A percentile compares a stretch with the other conserved stretches of the same genome.
These are phyloP conservation scores for Protophormia terraenovae DNA, from an alignment of 2,888 invertebrate species.

Conservation along the genomic window DNA sequence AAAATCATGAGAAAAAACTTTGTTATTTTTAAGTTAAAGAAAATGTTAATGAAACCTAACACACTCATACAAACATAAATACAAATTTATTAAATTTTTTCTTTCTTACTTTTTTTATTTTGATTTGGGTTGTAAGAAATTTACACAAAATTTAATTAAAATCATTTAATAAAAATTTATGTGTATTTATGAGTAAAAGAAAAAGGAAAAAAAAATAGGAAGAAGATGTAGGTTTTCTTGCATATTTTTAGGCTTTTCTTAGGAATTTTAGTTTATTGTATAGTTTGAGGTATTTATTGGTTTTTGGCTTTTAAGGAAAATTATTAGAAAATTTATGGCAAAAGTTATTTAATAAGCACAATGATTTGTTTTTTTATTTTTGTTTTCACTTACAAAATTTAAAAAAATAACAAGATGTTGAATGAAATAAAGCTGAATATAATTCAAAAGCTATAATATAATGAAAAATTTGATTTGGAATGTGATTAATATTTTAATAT, in stretches of 20 bases:
- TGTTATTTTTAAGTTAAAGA: conserved; percentile 22
- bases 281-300: conserved; percentile 23
- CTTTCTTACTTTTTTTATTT: background rate
- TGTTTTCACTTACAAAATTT: background rate
- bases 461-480: background rate
- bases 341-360: conserved; percentile 28
- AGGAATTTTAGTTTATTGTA: conserved; percentile 14
- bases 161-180: background rate
- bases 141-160: background rate
- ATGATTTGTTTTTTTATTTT: background rate
- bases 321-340: conserved; percentile 3
- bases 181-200: no score
- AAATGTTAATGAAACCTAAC: conserved; percentile 31
- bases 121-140: background rate
- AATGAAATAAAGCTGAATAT: background rate
- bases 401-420: background rate
- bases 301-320: background rate
- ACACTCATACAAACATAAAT: background rate
- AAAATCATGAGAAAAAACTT: conserved; percentile 16
- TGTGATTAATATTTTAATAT: background rate
- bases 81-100: background rate
- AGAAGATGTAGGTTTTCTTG: background rate
- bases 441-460: background rate
- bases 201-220: background rate
- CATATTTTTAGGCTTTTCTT: background rate